Evolutionary conservation across 2,797 vertebrate species (phyloP), one percentile per base, ranked within the genome.

Genomic region (Lepilemur septentrionalis): DNA sequence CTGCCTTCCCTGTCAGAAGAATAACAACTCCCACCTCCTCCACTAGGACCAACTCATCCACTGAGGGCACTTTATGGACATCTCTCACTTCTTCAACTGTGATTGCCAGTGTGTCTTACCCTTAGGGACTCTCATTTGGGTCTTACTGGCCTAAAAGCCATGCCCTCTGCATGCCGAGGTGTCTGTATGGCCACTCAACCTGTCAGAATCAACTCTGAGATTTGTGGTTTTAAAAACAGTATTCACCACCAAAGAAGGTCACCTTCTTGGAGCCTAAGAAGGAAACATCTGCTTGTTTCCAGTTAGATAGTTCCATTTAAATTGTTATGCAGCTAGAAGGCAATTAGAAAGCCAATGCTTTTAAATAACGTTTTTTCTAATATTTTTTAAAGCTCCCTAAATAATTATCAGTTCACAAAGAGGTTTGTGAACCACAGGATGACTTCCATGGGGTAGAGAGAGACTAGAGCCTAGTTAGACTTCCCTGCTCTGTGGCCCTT

Each of bases 201-300:
- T 69, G 35, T 30, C 67, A 89, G 89, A 80, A 69, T 63, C 94
- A 91, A 86, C 63, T 50, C 92, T 69, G 75, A 92, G n/a, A 89
- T 88, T 35, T 65, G 69, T 59, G 63, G 57, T 65, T 93, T 93
- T 91, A 41, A 70, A 93, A 67, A 38, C 20, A 52, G 23, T 23
- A 23, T 35, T 91, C 38, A 9, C 18, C 50, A 30, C 63, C 35
- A 67, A 52, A 28, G 46, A 82, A 67, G 70, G 22, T 32, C 81
- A 52, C 41, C 15, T 52, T 9, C 30, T 28, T 48, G 22, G 13
- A n/a, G 35, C 57, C 50, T 25, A 15, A 43, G 46, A 78, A 81
- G 28, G 17, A 67, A 73, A 87, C 41, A 15, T 35, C 59, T n/a
- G 5, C 25, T 52, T 46, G 38, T 52, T 63, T n/a, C 48, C 43